Evolutionary conservation across 2,888 invertebrate species (phyloP), one percentile per base, ranked within the genome.

Genomic region (Troides aeacus): DNA sequence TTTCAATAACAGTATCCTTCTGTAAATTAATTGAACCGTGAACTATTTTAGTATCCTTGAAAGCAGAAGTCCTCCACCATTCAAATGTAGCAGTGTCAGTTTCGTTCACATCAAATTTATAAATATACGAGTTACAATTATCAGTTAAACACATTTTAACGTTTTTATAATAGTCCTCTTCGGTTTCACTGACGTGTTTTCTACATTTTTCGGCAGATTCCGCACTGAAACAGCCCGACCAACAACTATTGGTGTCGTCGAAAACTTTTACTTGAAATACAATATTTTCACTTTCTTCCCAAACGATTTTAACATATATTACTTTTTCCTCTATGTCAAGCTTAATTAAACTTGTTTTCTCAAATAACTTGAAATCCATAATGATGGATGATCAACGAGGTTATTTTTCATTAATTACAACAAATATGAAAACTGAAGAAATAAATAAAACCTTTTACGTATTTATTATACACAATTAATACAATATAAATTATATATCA

Each of bases 201-300:
- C 78, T 75, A 66, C 80, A 83, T 64, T 77, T 72, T 69, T 79
- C 74, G 0, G 85, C 84, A 15, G 75, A 79, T 64, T 84, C 82
- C 7, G 77, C 76, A 2, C 86, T 78, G 74, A 80, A 89, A 42
- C 71, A 75, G 0, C 92, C 92, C 0, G 83, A 78, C 90, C 90
- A 89, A 71, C 90, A 89, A 71, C 77, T 77, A 5, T 74, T 75
- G 18, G 79, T 75, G 36, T 79, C 79, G 39, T 83, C 82, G 73
- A 82, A 84, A 21, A 92, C 62, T 75, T 81, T 80, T 21, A 92
- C 81, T 56, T 79, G 72, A 78, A 91, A 90, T 42, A 90, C 71
- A 60, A 81, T 76, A 12, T 71, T 71, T 46, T 78, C 76, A 72
- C 78, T 81, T 17, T 77, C 74, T 72, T 80, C 80, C 89, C 90